Conservation (phyloP, 2,113 vertebrate species). For the Chelonoidis abingdonii region DNA sequence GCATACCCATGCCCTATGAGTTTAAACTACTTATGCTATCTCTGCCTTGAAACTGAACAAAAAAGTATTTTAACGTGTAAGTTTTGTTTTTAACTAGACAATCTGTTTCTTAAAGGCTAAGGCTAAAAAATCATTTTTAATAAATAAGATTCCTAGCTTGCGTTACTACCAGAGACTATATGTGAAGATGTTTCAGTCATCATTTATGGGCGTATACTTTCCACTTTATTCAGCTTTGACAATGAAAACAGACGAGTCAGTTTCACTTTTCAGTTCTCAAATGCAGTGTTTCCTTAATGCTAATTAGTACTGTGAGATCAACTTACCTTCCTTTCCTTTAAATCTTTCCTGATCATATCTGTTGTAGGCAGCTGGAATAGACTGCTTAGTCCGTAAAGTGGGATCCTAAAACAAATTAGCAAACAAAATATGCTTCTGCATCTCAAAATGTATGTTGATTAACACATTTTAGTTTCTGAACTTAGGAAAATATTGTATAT, state of each 20-base stretch:
- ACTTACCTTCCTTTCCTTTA: conserved; percentile 98
- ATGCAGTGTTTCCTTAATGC: neutral
- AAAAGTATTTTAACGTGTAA: rapidly evolving
- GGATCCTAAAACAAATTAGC: conserved; percentile 84
- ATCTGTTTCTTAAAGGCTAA: neutral
- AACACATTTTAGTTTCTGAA: neutral
- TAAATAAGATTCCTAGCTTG: neutral
- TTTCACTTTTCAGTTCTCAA: rapidly evolving
- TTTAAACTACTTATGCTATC: neutral
- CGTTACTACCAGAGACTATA: neutral
- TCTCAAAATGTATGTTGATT: neutral
- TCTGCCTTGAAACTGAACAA: neutral
- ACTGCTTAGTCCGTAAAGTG: conserved; percentile 93
- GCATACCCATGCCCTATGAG: neutral
- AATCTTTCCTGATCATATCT: conserved; percentile 98
- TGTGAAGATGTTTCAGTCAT: neutral
- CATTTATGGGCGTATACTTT: neutral
- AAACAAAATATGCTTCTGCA: neutral
- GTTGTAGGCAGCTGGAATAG: conserved; percentile 96
- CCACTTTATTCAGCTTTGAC: neutral
- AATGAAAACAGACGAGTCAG: rapidly evolving
- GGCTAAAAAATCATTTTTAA: neutral
- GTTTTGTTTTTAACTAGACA: neutral
- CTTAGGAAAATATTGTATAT: neutral
- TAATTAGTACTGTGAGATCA: neutral